These are phyloP conservation scores for Coptotermes formosanus DNA, from an alignment of 1,140 invertebrate genomes.

Conservation along the genomic window DNA sequence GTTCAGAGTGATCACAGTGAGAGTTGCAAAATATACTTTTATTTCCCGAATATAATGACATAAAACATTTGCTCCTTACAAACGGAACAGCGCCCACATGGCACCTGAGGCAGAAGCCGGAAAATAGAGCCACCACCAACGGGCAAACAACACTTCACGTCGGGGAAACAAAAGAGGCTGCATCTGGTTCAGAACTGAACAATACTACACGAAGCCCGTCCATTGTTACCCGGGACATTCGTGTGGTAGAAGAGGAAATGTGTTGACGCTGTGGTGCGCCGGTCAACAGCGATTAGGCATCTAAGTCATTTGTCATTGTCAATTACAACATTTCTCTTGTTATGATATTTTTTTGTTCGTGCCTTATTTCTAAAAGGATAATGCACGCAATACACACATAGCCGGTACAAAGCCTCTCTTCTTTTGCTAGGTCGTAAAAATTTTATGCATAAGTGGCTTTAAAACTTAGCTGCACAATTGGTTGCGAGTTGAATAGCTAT, in stretches of 20 bases:
- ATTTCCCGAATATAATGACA: no score
- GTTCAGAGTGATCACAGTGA: no score
- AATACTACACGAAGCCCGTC: neutral
- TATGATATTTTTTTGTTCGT: neutral
- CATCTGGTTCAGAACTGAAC: neutral
- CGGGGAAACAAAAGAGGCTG: neutral
- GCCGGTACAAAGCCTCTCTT: neutral
- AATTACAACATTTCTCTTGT: conserved; percentile 5
- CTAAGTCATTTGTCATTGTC: neutral
- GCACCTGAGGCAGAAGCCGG: neutral
- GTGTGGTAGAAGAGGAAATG: neutral
- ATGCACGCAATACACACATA: neutral
- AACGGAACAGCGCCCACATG: neutral
- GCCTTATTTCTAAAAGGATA: neutral
- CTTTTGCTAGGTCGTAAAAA: neutral
- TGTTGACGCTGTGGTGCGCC: neutral
- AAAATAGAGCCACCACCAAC: neutral
- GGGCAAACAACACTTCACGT: neutral
- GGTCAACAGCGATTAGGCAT: neutral
- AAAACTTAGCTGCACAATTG: neutral
- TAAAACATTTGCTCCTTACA: neutral
- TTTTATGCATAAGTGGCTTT: neutral
- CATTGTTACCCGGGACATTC: neutral
- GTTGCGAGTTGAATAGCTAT: no score
- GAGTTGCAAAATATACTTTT: no score